Evolutionary conservation across 1,140 invertebrate genomes (phyloP).

Genomic region (Drosophila gunungcola): DNA sequence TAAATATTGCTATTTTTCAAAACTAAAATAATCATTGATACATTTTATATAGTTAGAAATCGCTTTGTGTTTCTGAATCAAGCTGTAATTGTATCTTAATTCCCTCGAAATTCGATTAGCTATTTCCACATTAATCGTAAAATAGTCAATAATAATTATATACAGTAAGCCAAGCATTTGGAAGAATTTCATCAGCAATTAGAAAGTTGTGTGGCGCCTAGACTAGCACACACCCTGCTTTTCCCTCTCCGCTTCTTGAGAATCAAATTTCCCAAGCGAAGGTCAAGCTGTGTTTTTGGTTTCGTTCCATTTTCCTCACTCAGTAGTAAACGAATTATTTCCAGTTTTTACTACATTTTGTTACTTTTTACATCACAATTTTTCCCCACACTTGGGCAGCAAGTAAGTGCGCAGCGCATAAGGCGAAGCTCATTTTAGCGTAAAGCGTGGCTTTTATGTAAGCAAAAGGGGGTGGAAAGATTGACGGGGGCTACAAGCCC

Average conservation of each 20-base stretch:
- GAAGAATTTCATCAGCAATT: conserved; percentile 63
- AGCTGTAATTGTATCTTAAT: not conserved
- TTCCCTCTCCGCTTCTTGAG: conserved; percentile 1
- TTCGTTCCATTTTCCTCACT: conserved; percentile 29
- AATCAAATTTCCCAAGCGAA: conserved; percentile 72
- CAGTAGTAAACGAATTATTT: conserved; percentile 48
- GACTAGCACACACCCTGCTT: not conserved
- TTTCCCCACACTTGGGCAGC: conserved; percentile 32
- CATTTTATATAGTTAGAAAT: not conserved
- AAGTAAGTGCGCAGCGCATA: conserved; percentile 59
- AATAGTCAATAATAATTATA: conserved; percentile 24
- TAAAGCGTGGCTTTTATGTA: conserved; percentile 70
- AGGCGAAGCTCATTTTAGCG: conserved; percentile 69
- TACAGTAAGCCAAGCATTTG: conserved; percentile 41
- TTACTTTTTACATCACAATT: conserved; percentile 56
- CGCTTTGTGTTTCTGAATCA: not conserved
- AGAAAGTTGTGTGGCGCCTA: conserved; percentile 73
- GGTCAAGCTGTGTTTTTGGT: conserved; percentile 72
- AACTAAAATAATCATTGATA: not conserved
- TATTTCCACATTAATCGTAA: conserved; percentile 26
- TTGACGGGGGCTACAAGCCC: conserved; percentile 9
- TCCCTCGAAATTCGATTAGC: not conserved
- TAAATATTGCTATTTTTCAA: too few species aligned
- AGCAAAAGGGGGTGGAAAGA: conserved; percentile 13
- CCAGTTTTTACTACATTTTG: conserved; percentile 61